Base-by-base conservation (phyloP, 2,888 invertebrate species). In the Aphrophora alni region DNA sequence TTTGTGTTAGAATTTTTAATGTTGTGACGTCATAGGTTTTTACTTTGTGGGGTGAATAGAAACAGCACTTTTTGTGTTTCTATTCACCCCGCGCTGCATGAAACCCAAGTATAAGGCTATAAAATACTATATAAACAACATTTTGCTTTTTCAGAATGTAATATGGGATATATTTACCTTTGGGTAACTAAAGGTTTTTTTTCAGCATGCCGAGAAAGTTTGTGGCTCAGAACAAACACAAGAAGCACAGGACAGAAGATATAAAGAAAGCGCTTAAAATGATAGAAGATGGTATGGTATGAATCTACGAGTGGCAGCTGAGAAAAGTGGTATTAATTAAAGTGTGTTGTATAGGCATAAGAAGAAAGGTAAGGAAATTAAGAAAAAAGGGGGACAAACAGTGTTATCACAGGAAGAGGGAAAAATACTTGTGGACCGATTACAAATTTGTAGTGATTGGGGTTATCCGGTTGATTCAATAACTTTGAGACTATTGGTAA, bases 331-430 rank as follows among this genome's bases (percentile, higher is more conserved):
- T 24, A 78, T 81, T 25, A 14, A 69, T 17, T 75, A 76, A 33
- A 79, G 73, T 24, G 79, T 80, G 7, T 68, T 80, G 25, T 82
- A 38, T 76, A 77, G 80, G 70, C 82, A 78, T 44, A 38, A 78
- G 17, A 81, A 82, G 21, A 79, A 74, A 72, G 71, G 51, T 33
- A 44, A 28, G 21, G 24, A 26, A 17, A 28, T 79, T 0, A 79
- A 81, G 75, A 73, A 74, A 59, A 77, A 70, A 80, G 82, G 84
- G 24, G 44, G 44, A 8, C 44, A 44, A 44, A 44, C 44, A 8
- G 44, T 44, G 1, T 14, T 44, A 14, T 44, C 44, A 44, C 3
- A 12, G 1, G 10, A 44, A 44, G 44, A 44, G 10, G 44, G 10
- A 12, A 44, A 44, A 12, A 2, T 44, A 44, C 10, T 44, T 14